Conservation (phyloP, 1,140 invertebrate genomes). For the Drosophila leontia region DNA sequence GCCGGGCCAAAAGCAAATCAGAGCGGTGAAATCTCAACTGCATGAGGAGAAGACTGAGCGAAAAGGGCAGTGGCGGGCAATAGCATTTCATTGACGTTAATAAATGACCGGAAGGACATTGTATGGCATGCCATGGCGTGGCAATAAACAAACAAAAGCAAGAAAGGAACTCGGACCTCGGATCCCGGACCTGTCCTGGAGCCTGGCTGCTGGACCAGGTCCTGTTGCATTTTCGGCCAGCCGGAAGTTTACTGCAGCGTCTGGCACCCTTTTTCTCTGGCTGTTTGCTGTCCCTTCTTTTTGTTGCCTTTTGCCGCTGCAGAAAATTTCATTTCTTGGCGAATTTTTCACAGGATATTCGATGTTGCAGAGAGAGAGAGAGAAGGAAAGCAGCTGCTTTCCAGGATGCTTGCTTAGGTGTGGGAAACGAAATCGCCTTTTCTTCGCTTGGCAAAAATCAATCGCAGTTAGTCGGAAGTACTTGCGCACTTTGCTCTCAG, state of each 20-base stretch:
- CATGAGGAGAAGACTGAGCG: constrained; percentile 12
- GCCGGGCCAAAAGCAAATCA: constrained; percentile 45
- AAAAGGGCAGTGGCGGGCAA: constrained; percentile 43
- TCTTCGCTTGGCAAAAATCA: constrained; percentile 62
- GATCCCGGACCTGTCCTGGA: constrained; percentile 40
- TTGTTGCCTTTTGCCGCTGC: constrained; percentile 38
- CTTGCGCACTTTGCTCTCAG: constrained; percentile 54
- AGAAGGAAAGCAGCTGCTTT: constrained; percentile 50
- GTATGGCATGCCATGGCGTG: constrained; percentile 77
- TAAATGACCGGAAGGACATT: constrained; percentile 83
- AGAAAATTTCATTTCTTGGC: constrained; percentile 73
- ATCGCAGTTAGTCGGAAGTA: constrained; percentile 71
- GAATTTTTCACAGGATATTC: constrained; percentile 69
- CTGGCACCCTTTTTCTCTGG: constrained; percentile 67
- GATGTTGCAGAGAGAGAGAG: constrained; percentile 5
- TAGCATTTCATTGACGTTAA: constrained; percentile 79
- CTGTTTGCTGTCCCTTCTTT: constrained; percentile 27
- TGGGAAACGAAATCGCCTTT: constrained; percentile 64
- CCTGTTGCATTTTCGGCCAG: constrained; percentile 78
- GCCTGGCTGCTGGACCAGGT: constrained; percentile 48
- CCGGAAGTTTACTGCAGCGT: constrained; percentile 81
- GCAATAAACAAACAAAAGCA: constrained; percentile 78
- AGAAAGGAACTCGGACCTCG: constrained; percentile 16
- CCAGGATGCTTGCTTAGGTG: constrained; percentile 61
- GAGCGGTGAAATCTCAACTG: constrained; percentile 38